A percentile compares a stretch with the other conserved stretches of the same genome.
Evolutionary conservation across 2,113 vertebrate genomes (phyloP).

Genomic region (Poeciliopsis turrubarensis): DNA sequence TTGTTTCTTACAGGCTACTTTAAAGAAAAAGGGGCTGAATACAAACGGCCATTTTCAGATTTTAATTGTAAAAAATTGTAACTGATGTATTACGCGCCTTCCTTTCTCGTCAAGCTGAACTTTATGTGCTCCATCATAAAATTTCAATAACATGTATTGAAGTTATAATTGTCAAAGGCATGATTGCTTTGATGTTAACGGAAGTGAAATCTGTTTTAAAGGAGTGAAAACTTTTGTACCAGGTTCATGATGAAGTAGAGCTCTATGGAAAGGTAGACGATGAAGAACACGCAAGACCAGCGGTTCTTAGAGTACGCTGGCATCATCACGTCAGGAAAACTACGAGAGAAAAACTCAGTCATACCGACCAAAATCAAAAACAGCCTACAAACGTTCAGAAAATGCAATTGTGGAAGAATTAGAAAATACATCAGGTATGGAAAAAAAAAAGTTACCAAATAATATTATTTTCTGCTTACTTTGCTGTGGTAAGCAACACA

Average conservation of each 20-base stretch:
- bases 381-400: not conserved
- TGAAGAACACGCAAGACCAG: constrained; percentile 98
- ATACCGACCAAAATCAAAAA: constrained; percentile 4
- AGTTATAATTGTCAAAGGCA: not conserved
- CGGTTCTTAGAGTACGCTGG: constrained; percentile 91
- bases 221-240: constrained; percentile 50
- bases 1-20: no score
- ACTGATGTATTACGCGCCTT: no score
- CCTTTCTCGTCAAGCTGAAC: no score
- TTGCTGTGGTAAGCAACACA: constrained; percentile 96
- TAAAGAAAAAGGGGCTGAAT: no score
- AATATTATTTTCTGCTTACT: constrained; percentile 82
- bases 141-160: not conserved
- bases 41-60: no score
- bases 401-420: constrained; percentile 5
- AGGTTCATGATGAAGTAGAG: constrained; percentile 99
- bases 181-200: no score
- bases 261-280: constrained; percentile 98
- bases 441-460: not conserved
- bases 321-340: constrained; percentile 99
- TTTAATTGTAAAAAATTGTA: no score
- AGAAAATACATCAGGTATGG: constrained; percentile 21
- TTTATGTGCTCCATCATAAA: no score
- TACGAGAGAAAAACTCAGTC: constrained; percentile 55
- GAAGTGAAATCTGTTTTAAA: not conserved